Conservation (phyloP, 2,113 vertebrate species). For the Engystomops pustulosus region DNA sequence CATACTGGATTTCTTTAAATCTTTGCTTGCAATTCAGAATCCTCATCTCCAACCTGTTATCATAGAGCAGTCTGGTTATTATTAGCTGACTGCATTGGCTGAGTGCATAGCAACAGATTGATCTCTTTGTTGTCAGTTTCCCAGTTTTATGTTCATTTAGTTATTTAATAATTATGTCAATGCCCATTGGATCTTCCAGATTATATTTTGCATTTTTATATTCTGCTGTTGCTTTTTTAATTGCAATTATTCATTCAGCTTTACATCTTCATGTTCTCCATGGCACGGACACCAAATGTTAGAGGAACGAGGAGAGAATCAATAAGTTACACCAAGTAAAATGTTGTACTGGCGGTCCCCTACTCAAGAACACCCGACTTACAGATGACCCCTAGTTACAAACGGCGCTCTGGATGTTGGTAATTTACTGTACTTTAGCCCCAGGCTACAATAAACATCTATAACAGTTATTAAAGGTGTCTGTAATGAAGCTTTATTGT, state of each 20-base stretch:
- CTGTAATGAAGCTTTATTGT: too few relatives aligned
- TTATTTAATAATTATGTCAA: background rate
- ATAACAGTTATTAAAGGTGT: too few relatives aligned
- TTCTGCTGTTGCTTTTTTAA: background rate
- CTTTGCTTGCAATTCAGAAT: background rate
- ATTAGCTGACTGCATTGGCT: conserved; percentile 5
- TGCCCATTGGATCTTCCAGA: conserved; percentile 1
- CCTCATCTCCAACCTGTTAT: background rate
- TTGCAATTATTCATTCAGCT: conserved; percentile 4
- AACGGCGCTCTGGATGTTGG: too few relatives aligned
- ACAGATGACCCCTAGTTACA: too few relatives aligned
- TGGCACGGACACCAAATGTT: background rate
- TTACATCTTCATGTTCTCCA: background rate
- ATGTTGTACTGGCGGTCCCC: too few relatives aligned
- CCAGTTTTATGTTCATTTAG: conserved; percentile 25
- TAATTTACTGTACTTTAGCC: too few relatives aligned
- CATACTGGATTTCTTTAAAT: background rate
- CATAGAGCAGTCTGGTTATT: background rate
- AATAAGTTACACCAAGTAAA: background rate
- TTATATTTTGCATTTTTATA: conserved; percentile 25
- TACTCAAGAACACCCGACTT: too few relatives aligned
- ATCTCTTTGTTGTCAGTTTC: conserved; percentile 24
- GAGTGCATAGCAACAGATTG: conserved; percentile 20
- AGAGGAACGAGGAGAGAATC: background rate
- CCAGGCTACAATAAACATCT: too few relatives aligned